A percentile compares a stretch with the other conserved stretches of the same genome.
phyloP scores from a whole-genome alignment of 2,797 vertebrate species.

The Phataginus tricuspis region DNA sequence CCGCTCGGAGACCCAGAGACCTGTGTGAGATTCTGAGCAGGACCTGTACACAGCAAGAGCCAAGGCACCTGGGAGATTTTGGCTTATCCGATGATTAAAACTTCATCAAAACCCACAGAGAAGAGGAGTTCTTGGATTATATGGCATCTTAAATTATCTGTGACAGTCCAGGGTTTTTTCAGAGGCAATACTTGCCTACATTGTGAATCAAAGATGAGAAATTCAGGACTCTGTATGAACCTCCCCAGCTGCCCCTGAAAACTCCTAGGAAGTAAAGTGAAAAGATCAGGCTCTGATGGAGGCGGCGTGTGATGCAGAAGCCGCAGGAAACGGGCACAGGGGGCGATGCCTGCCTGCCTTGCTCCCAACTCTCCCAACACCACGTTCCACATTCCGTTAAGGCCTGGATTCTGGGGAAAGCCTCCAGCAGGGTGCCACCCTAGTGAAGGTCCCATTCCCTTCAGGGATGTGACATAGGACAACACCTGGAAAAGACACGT shows the following conservation, averaged over 20 bases:
- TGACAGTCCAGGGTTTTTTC: background rate
- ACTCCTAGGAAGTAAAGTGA: background rate
- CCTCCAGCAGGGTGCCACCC: background rate
- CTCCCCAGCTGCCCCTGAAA: background rate
- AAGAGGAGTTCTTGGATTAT: background rate
- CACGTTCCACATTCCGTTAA: background rate
- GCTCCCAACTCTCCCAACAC: background rate
- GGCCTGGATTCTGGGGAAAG: background rate
- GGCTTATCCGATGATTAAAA: background rate
- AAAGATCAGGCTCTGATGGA: background rate
- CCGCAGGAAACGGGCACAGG: background rate
- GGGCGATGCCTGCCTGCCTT: background rate
- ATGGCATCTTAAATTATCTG: background rate
- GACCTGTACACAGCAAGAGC: background rate
- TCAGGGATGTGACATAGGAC: background rate
- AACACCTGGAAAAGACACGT: rapidly evolving
- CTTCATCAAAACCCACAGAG: background rate
- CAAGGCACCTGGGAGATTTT: background rate
- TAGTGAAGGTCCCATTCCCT: background rate
- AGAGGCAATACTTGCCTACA: background rate
- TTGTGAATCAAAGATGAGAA: background rate
- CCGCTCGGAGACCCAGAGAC: background rate
- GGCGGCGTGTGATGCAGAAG: background rate
- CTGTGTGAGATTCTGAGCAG: background rate
- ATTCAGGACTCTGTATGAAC: background rate